phyloP scores from a whole-genome alignment of 2,113 vertebrate genomes.

The Pteropus alecto region DNA sequence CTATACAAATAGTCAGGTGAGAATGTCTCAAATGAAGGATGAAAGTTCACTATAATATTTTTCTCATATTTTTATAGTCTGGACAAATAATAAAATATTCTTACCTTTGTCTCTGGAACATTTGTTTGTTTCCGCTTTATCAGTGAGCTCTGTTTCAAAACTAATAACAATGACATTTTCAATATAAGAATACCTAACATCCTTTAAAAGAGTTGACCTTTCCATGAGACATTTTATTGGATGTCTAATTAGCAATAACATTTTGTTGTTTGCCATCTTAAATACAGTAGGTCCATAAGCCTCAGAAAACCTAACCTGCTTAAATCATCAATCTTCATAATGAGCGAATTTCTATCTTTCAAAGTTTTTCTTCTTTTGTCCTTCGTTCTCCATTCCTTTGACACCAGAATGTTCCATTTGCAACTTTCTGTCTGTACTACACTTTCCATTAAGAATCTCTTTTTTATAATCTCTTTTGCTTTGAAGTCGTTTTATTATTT shows the following conservation, averaged over 20 bases:
- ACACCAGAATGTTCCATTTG: neutral
- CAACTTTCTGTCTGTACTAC: neutral
- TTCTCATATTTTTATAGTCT: neutral
- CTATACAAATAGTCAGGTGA: neutral
- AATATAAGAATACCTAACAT: constrained; percentile 44
- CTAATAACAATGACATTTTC: constrained; percentile 71
- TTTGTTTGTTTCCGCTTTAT: neutral
- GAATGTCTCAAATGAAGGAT: neutral
- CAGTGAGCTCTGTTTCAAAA: constrained; percentile 28
- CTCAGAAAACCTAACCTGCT: constrained; percentile 21
- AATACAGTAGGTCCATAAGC: constrained; percentile 34
- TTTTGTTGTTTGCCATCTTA: constrained; percentile 69
- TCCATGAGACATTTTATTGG: constrained; percentile 63
- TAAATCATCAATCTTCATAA: constrained; percentile 41
- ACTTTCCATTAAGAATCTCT: constrained; percentile 13
- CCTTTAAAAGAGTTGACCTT: constrained; percentile 69
- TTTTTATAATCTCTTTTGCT: neutral
- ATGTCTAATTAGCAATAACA: constrained; percentile 70
- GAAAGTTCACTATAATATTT: neutral
- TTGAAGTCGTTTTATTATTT: neutral
- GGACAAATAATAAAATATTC: neutral
- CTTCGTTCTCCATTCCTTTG: neutral
- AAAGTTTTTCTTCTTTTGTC: neutral
- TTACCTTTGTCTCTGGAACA: neutral
- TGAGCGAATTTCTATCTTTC: constrained; percentile 12